Percentiles rank a stretch among this genome's conserved stretches.
Evolutionary conservation across 2,113 vertebrate species (phyloP).

Genomic region (Chaenogobius annularis): DNA sequence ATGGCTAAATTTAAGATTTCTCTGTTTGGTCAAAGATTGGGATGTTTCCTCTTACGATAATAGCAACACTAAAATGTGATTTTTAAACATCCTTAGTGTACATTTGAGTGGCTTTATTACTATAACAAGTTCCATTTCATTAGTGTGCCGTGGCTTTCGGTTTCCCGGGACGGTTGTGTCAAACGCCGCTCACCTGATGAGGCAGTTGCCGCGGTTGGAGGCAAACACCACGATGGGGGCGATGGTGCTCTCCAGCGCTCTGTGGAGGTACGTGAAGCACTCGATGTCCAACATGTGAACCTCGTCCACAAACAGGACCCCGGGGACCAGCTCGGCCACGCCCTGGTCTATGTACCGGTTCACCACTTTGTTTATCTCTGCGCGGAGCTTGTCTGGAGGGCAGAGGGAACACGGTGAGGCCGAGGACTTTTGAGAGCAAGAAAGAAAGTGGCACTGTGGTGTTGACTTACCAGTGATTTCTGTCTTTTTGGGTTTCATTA

Average conservation of each 20-base stretch:
- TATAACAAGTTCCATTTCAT: too few relatives aligned
- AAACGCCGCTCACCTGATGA: slow-evolving; percentile 83
- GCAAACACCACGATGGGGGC: slow-evolving; percentile 97
- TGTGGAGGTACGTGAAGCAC: slow-evolving; percentile 97
- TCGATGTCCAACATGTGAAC: slow-evolving; percentile 99
- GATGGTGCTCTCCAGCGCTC: slow-evolving; percentile 93
- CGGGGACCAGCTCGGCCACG: slow-evolving; percentile 93
- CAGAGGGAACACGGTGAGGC: not conserved
- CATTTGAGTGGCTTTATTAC: too few relatives aligned
- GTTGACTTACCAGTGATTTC: slow-evolving; percentile 89
- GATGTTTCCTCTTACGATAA: too few relatives aligned
- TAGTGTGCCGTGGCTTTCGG: too few relatives aligned
- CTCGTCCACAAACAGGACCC: slow-evolving; percentile 95
- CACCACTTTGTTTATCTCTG: slow-evolving; percentile 98
- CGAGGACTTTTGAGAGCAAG: not conserved
- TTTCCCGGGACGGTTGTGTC: not conserved
- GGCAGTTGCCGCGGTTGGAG: slow-evolving; percentile 94
- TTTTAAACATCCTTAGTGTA: too few relatives aligned
- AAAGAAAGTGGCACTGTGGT: not conserved
- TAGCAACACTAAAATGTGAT: too few relatives aligned
- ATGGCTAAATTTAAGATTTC: too few relatives aligned
- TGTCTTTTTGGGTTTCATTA: slow-evolving; percentile 99
- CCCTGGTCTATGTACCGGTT: slow-evolving; percentile 99
- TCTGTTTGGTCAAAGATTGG: too few relatives aligned
- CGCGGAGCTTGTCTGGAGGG: slow-evolving; percentile 89